Conservation (phyloP, 2,888 invertebrate species). For the Drosophila prolongata region DNA sequence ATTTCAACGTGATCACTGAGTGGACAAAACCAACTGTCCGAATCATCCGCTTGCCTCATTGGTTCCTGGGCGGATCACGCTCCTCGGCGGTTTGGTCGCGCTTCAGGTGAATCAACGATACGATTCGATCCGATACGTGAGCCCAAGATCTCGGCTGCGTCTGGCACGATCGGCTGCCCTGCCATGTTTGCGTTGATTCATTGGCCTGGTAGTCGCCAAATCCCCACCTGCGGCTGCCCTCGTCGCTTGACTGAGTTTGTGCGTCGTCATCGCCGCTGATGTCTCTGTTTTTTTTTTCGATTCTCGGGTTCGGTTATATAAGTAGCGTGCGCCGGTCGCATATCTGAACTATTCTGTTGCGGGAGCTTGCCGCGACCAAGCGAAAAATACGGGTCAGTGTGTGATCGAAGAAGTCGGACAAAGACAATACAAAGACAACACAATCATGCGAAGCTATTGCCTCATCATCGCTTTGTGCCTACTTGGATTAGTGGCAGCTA, state of each 20-base stretch:
- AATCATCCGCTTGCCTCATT: conserved; percentile 62
- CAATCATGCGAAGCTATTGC: conserved; percentile 60
- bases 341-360: conserved; percentile 74
- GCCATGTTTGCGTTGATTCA: conserved; percentile 67
- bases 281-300: conserved; percentile 14
- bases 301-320: conserved; percentile 68
- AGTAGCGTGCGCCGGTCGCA: conserved; percentile 71
- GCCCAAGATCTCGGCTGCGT: conserved; percentile 18
- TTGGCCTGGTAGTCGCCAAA: conserved; percentile 40
- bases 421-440: not conserved
- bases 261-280: conserved; percentile 41
- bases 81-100: conserved; percentile 30
- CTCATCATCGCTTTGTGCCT: conserved; percentile 52
- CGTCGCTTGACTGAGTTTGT: conserved; percentile 72
- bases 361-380: conserved; percentile 54
- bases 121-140: conserved; percentile 19
- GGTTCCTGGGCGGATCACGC: conserved; percentile 67
- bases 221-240: conserved; percentile 48
- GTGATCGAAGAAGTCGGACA: conserved; percentile 44
- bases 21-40: conserved; percentile 42
- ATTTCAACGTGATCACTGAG: conserved; percentile 60
- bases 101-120: conserved; percentile 23
- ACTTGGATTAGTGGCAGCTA: conserved; percentile 47
- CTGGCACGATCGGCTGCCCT: conserved; percentile 36
- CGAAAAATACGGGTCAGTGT: conserved; percentile 75